Base-by-base conservation (phyloP, 92 coral and sea anemone species). In the Pocillopora meandrina region DNA sequence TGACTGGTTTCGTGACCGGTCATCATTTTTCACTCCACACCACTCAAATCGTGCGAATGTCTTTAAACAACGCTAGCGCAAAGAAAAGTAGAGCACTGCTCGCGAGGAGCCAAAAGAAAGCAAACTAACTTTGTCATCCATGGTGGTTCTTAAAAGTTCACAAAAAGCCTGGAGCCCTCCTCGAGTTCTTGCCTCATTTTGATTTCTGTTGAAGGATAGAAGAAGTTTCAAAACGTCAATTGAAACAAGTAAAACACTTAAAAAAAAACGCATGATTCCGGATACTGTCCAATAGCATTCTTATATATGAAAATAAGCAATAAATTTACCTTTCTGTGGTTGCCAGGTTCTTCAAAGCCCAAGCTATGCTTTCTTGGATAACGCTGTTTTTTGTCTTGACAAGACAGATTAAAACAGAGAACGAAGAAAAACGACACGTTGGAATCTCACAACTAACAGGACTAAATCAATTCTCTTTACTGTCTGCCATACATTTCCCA, bases 291-390 rank as follows among this genome's bases (percentile, higher is more conserved):
- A 1, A 26, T 1, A 26, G 26, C 26, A 26, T 26, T 26, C 26
- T 26, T 26, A 26, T 26, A 26, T 26, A 26, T 26, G 26, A 26
- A 26, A 26, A 26, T 26, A 26, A 26, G 0, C 26, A 26, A 26
- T 26, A 26, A 26, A 26, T 26, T 26, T 71, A 94, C 98, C 89
- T 94, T 35, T 94, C 98, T 3, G 81, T 92, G 18, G 89, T 85
- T 73, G 93, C 91, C 19, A 96, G 79, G 64, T 92, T 94, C 86
- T 94, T 92, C 80, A 96, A 34, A 6, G 96, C 93, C 98, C 98
- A 96, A 9, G 98, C 95, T 0, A 90, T 78, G 84, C 91, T 93
- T 85, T 91, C 96, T 69, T 92, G 95, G 12, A 91, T 87, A 68
- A 90, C 81, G n/a, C 75, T 71, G 81, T 79, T 85, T 58, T 84